Conservation (phyloP, 2,797 vertebrate species). For the Gymnopithys bicolor region DNA sequence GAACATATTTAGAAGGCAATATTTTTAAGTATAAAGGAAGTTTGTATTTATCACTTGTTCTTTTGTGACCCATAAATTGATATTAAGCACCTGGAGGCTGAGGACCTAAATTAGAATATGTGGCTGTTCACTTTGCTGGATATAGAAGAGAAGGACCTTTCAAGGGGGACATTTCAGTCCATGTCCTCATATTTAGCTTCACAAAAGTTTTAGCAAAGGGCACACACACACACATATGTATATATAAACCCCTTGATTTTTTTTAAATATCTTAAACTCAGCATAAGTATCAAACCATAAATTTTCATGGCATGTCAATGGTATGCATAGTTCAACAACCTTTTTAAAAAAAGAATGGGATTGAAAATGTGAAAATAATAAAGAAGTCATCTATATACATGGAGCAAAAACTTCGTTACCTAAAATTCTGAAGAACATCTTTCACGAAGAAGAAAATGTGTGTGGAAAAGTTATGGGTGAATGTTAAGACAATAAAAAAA, state of each 20-base stretch:
- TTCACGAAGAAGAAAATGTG: not conserved
- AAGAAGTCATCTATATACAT: accelerated
- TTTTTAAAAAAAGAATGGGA: not conserved
- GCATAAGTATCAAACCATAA: not conserved
- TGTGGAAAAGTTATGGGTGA: not conserved
- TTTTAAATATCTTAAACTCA: not conserved
- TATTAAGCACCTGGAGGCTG: not conserved
- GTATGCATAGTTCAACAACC: not conserved
- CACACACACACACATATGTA: too few relatives aligned
- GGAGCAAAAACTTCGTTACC: not conserved
- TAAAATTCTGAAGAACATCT: not conserved
- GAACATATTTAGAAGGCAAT: not conserved
- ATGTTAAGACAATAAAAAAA: not conserved
- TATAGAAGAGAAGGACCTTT: not conserved
- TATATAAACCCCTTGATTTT: not conserved
- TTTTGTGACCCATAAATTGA: not conserved
- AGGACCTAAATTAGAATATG: not conserved
- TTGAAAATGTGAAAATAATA: not conserved
- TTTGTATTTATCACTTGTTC: not conserved
- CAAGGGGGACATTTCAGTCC: not conserved
- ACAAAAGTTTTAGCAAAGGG: not conserved
- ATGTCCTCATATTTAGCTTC: not conserved
- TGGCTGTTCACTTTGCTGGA: not conserved
- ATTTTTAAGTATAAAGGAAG: not conserved
- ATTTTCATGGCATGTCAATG: not conserved